Percentiles rank a stretch among this genome's conserved stretches.
These are phyloP conservation scores for Drepana arcuata DNA, from an alignment of 1,140 invertebrate species.

Conservation along the genomic window DNA sequence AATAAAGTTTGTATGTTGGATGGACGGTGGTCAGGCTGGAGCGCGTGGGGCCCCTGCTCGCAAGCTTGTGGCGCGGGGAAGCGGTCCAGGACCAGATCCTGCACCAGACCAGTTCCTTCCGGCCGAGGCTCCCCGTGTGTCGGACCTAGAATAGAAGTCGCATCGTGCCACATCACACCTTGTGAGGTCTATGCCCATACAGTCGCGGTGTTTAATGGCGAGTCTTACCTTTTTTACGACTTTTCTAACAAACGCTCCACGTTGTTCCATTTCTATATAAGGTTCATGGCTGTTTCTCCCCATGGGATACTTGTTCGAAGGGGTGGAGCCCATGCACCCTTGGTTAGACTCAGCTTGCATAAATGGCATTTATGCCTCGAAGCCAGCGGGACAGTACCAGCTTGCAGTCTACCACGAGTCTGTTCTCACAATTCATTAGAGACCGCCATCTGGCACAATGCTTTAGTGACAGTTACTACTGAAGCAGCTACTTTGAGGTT, in stretches of 20 bases:
- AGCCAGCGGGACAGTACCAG: slow-evolving; percentile 28
- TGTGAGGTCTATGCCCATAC: slow-evolving; percentile 41
- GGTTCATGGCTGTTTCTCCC: slow-evolving; percentile 51
- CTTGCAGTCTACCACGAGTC: slow-evolving; percentile 32
- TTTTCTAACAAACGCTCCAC: slow-evolving; percentile 38
- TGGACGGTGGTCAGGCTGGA: slow-evolving; percentile 59
- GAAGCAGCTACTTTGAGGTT: slow-evolving; percentile 39
- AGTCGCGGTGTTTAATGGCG: slow-evolving; percentile 46
- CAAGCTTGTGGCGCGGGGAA: slow-evolving; percentile 47
- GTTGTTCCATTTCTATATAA: slow-evolving; percentile 49
- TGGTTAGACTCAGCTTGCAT: slow-evolving; percentile 40
- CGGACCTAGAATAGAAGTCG: slow-evolving; percentile 42
- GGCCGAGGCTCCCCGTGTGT: slow-evolving; percentile 31
- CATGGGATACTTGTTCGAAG: slow-evolving; percentile 42
- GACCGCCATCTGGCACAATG: slow-evolving; percentile 41
- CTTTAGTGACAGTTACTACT: slow-evolving; percentile 39
- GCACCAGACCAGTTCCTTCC: slow-evolving; percentile 46
- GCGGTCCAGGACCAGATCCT: slow-evolving; percentile 41
- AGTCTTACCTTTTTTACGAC: slow-evolving; percentile 43
- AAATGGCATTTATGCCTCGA: slow-evolving; percentile 57
- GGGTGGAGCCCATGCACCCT: slow-evolving; percentile 24
- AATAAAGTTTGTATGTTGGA: slow-evolving; percentile 33
- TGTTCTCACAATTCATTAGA: slow-evolving; percentile 36
- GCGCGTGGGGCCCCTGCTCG: slow-evolving; percentile 52
- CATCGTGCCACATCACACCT: slow-evolving; percentile 41